Percentiles rank a stretch among this genome's conserved stretches.
phyloP scores from a whole-genome alignment of 2,797 vertebrate species.

The Nyctalus aviator region DNA sequence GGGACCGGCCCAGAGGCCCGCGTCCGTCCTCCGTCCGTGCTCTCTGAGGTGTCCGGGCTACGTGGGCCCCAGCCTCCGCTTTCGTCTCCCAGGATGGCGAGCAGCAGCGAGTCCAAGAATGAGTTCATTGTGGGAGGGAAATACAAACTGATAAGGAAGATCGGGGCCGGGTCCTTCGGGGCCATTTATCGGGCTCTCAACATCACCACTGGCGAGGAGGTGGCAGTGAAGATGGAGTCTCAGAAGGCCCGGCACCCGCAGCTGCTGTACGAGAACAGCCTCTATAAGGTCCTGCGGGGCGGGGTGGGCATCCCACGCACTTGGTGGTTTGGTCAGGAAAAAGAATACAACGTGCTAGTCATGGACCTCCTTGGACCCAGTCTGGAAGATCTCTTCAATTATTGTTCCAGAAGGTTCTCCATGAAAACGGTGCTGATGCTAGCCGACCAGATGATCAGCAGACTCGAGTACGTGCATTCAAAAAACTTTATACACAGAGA shows the following conservation, averaged over 20 bases:
- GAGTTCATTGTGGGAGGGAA: conserved; percentile 99
- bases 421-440: no score
- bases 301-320: conserved; percentile 99
- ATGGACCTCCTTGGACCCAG: no score
- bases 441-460: no score
- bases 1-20: conserved; percentile 64
- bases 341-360: no score
- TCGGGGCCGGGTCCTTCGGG: conserved; percentile 98
- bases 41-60: conserved; percentile 52
- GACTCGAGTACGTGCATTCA: no score
- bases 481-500: no score
- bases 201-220: conserved; percentile 99
- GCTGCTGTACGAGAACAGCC: conserved; percentile 94
- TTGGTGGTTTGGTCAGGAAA: conserved; percentile 87
- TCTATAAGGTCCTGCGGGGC: conserved; percentile 90
- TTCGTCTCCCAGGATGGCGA: conserved; percentile 93
- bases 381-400: no score
- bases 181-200: conserved; percentile 99
- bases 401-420: no score
- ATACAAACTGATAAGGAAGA: conserved; percentile 99
- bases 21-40: neutral
- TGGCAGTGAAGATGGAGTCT: conserved; percentile 99
- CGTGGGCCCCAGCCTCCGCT: conserved; percentile 76
- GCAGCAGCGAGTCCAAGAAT: conserved; percentile 98
- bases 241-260: conserved; percentile 99